Base-by-base conservation (phyloP, 92 coral and sea anemone genomes). In the Ricordea florida region DNA sequence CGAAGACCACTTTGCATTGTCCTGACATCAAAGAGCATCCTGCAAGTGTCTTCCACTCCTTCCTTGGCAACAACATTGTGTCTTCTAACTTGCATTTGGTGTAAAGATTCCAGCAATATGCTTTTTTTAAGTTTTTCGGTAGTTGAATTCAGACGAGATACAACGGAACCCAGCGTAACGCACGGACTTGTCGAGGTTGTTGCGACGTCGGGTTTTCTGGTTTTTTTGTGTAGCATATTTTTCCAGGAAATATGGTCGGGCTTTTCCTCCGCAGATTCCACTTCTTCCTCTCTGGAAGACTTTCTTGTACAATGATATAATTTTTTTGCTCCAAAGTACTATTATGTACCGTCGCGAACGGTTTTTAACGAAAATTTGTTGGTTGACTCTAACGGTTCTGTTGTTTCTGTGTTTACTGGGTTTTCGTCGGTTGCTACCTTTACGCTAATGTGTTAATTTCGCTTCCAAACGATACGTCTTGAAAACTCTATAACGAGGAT, bases 401-500 rank as follows among this genome's bases (percentile, higher is more conserved):
- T 26, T 69, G 37, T n/a, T 6, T 2, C 40, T 55, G 40, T 57
- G 52, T 40, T 69, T 63, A 25, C 5, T 1, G 38, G 10, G 20
- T 55, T 5, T 0, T 1, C 40, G 10, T 56, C 23, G 40, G 77
- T 70, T 70, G 77, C 77, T 53, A 70, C 10, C 49, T 10, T 35
- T n/a, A n/a, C n/a, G n/a, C n/a, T n/a, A n/a, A n/a, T n/a, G n/a
- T n/a, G n/a, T n/a, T n/a, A n/a, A n/a, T n/a, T n/a, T n/a, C n/a
- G n/a, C n/a, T n/a, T n/a, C n/a, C n/a, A n/a, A n/a, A n/a, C n/a
- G n/a, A n/a, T n/a, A n/a, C n/a, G n/a, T n/a, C n/a, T n/a, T n/a
- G n/a, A n/a, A n/a, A n/a, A n/a, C n/a, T n/a, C n/a, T n/a, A n/a
- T n/a, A n/a, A n/a, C n/a, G n/a, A n/a, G n/a, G n/a, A n/a, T n/a